Conservation (phyloP, 2,888 invertebrate species). For the Oxytorus armatus region DNA sequence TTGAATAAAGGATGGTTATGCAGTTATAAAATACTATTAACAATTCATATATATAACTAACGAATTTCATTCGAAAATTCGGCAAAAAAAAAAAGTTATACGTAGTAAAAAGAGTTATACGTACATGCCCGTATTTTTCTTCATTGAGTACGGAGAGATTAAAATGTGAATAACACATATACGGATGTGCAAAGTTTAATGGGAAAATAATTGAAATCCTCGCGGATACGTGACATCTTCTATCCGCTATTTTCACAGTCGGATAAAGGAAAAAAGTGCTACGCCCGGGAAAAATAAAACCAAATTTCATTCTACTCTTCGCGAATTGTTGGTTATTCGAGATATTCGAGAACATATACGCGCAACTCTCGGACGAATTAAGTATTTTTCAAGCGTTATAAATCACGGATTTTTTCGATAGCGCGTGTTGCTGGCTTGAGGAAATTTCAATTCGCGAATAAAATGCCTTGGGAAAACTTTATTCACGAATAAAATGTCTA, state of each 20-base stretch:
- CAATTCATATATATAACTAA: too few relatives aligned
- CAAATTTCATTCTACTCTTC: not conserved
- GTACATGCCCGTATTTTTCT: too few relatives aligned
- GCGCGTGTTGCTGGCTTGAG: not conserved
- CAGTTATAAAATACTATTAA: too few relatives aligned
- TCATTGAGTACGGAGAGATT: conserved; percentile 8
- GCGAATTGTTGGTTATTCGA: not conserved
- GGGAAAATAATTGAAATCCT: conserved; percentile 22
- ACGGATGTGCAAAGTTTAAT: not conserved
- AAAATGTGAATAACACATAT: conserved; percentile 33
- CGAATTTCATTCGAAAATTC: too few relatives aligned
- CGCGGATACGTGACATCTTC: conserved; percentile 8
- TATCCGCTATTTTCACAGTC: conserved; percentile 43
- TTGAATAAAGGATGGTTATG: too few relatives aligned
- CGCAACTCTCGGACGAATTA: conserved; percentile 3
- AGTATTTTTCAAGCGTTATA: not conserved
- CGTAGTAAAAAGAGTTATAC: too few relatives aligned
- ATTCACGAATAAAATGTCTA: not conserved
- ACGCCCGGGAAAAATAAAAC: not conserved
- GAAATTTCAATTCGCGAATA: conserved; percentile 9
- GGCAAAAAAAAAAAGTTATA: too few relatives aligned
- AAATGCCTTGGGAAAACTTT: not conserved
- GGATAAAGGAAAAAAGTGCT: not conserved
- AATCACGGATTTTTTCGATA: not conserved
- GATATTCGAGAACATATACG: not conserved